Percentiles rank a stretch among this genome's conserved stretches.
Conservation (phyloP, 2,797 vertebrate genomes). For the Gorsachius magnificus region DNA sequence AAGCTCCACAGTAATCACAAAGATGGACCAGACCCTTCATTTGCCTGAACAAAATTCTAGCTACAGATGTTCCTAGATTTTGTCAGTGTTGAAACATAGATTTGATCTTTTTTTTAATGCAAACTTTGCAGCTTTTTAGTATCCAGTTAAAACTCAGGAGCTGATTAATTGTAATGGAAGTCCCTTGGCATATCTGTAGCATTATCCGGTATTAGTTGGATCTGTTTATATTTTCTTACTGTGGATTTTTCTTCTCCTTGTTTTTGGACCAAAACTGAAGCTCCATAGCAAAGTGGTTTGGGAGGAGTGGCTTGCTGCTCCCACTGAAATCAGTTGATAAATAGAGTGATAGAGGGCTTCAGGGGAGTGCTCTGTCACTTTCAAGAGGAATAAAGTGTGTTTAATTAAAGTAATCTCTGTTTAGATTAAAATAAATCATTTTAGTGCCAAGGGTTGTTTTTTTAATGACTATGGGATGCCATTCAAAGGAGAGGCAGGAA, state of each 20-base stretch:
- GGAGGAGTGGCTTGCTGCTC: not conserved
- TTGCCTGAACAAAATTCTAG: not conserved
- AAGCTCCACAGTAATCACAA: not conserved
- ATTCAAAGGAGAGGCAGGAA: conserved; percentile 51
- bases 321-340: conserved; percentile 50
- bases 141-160: not conserved
- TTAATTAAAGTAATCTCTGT: conserved; percentile 74
- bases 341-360: conserved; percentile 51
- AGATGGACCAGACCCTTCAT: not conserved
- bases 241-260: not conserved
- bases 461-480: conserved; percentile 43
- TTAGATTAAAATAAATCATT: conserved; percentile 70
- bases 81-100: not conserved
- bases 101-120: not conserved
- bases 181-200: not conserved
- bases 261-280: not conserved
- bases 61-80: not conserved
- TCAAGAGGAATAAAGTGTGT: conserved; percentile 59
- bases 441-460: conserved; percentile 20
- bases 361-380: conserved; percentile 55
- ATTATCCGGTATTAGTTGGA: not conserved
- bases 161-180: not conserved
- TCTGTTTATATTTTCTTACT: not conserved
- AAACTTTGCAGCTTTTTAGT: not conserved
- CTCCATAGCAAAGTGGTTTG: not conserved